Conservation (phyloP, 2,797 vertebrate genomes). For the Propithecus deckenii region DNA sequence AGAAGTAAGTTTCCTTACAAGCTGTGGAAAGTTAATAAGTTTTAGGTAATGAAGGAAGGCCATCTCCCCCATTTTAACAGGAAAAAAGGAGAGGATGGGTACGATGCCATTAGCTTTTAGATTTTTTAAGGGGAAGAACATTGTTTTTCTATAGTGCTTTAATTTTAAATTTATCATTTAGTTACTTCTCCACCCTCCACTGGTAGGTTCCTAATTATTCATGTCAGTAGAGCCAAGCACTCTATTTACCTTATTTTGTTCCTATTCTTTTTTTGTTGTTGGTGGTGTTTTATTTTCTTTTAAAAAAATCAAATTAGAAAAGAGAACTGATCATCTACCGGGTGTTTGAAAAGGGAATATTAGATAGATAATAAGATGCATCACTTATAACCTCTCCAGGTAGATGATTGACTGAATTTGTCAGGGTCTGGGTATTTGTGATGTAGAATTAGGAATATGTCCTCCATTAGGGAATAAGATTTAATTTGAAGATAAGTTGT, state of each 20-base stretch:
- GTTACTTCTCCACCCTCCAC: not conserved
- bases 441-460: not conserved
- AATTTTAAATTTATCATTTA: not conserved
- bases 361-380: not conserved
- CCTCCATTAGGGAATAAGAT: not conserved
- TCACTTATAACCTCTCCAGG: not conserved
- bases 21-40: not conserved
- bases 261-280: not conserved
- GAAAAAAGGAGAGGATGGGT: not conserved
- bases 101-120: not conserved
- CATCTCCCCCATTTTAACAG: not conserved
- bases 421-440: not conserved
- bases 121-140: not conserved
- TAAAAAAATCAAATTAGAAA: not conserved
- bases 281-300: too few relatives aligned
- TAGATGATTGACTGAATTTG: not conserved
- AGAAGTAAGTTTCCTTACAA: not conserved
- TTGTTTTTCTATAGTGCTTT: not conserved
- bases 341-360: not conserved
- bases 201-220: not conserved
- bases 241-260: conserved; percentile 10
- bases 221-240: not conserved
- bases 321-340: not conserved
- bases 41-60: not conserved
- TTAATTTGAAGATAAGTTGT: not conserved